Evolutionary conservation across 2,113 vertebrate genomes (phyloP), one percentile per base, ranked within the genome.

Genomic region (Origma solitaria): DNA sequence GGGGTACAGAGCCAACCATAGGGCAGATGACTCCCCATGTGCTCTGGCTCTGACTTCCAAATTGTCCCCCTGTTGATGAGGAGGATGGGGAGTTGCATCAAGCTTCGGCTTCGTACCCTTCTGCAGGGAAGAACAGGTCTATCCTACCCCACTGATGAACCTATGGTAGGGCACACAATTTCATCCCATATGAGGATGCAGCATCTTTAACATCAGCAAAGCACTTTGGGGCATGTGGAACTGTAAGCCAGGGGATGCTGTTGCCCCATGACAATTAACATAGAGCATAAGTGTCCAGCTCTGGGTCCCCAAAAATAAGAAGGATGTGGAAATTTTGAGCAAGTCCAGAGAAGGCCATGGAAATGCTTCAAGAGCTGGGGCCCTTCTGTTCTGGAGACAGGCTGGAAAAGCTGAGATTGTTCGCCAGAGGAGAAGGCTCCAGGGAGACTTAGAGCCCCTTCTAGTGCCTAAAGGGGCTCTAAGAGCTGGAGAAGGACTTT

Each of bases 191-290:
- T 23, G 45, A 42, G 37, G 8, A 18, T 27, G 30, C 7, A 57
- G 18, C 30, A 72, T 35, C 49, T 78, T 33, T 56, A 33, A 17
- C 53, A 78, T 28, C 50, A 82, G 28, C 60, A 70, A 61, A 79
- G 30, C 0, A 0, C 50, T 92, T 65, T 10, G 27, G 49, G 40
- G 5, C 10, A 25, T 5, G 25, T 22, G 58, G 57, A 27, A 49
- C 17, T 61, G 19, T 37, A 77, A 65, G 6, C 6, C 38, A 24
- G 51, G 1, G 3, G 25, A 22, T 0, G 0, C 20, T 65, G 23
- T 21, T 61, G 33, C 9, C 20, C 3, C 2, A 0, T 42, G 44
- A 15, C 13, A 40, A 14, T 28, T n/a, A 71, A 8, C 9, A 38
- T 1, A 15, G 10, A 15, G 24, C 27, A 12, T 13, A 10, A 17